Percentiles rank a stretch among this genome's conserved stretches.
Evolutionary conservation across 1,140 invertebrate genomes (phyloP).

Genomic region (Leptinotarsa undecemlineata): DNA sequence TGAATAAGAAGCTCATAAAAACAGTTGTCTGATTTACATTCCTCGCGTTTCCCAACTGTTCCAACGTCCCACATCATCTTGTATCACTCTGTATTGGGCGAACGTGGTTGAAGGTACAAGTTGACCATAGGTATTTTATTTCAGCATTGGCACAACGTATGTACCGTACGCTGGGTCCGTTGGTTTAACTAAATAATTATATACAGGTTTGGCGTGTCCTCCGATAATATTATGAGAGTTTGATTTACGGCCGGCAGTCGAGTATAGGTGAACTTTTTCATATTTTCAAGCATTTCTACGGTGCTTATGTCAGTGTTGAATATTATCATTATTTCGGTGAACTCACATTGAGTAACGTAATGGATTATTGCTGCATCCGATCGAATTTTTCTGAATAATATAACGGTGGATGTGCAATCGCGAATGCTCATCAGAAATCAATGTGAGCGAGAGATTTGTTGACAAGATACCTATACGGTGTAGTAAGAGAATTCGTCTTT

Average conservation of each 20-base stretch:
- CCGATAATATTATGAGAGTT: slow-evolving; percentile 8
- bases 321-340: slow-evolving; percentile 1
- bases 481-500: neutral
- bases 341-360: neutral
- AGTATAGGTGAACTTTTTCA: neutral
- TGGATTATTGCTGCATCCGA: neutral
- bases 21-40: too few species aligned
- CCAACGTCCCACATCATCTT: neutral
- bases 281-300: neutral
- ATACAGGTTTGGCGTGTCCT: neutral
- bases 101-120: neutral
- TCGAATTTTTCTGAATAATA: neutral
- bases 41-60: neutral
- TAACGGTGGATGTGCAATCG: neutral
- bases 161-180: slow-evolving; percentile 1
- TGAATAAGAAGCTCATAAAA: too few species aligned
- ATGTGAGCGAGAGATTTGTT: neutral
- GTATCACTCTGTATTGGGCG: neutral
- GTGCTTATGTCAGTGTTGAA: neutral
- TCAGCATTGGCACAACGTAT: neutral
- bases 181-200: slow-evolving; percentile 1
- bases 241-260: slow-evolving; percentile 1
- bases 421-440: neutral
- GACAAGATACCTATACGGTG: too few species aligned
- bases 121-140: slow-evolving; percentile 1